Conservation (phyloP, 2,797 vertebrate species). For the Nyctibius grandis region DNA sequence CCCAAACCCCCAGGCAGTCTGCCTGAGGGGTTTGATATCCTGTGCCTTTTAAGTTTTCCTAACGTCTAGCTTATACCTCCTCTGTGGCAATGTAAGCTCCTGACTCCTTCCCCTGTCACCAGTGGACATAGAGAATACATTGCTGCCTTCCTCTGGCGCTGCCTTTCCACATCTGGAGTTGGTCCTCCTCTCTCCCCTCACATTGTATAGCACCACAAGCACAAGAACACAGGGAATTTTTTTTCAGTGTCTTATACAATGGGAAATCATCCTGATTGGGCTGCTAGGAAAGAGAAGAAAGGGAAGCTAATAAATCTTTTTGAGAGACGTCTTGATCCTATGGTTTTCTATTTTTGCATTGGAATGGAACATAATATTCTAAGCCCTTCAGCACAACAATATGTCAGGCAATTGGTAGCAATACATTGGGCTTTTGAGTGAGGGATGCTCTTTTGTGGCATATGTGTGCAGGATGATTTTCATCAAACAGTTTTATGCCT, state of each 20-base stretch:
- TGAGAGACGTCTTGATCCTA: neutral
- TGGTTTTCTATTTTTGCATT: conserved; percentile 54
- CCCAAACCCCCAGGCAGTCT: neutral
- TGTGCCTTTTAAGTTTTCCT: neutral
- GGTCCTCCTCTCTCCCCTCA: neutral
- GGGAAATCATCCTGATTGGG: neutral
- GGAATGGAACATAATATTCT: conserved; percentile 46
- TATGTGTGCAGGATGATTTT: conserved; percentile 35
- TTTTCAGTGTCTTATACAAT: neutral
- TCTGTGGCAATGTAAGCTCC: neutral
- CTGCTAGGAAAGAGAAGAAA: conserved; percentile 31
- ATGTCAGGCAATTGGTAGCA: conserved; percentile 27
- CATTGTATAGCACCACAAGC: neutral
- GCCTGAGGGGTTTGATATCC: neutral
- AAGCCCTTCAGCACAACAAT: neutral
- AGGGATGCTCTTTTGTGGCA: neutral
- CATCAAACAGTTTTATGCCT: conserved; percentile 11
- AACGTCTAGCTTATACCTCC: neutral
- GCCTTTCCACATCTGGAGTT: neutral
- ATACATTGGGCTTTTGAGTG: neutral
- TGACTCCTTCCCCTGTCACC: neutral
- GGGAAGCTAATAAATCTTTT: conserved; percentile 51
- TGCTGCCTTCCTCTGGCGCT: neutral
- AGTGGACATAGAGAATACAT: neutral
- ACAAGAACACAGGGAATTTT: neutral